phyloP scores from a whole-genome alignment of 2,113 vertebrate genomes.

The Rhinopithecus roxellana region DNA sequence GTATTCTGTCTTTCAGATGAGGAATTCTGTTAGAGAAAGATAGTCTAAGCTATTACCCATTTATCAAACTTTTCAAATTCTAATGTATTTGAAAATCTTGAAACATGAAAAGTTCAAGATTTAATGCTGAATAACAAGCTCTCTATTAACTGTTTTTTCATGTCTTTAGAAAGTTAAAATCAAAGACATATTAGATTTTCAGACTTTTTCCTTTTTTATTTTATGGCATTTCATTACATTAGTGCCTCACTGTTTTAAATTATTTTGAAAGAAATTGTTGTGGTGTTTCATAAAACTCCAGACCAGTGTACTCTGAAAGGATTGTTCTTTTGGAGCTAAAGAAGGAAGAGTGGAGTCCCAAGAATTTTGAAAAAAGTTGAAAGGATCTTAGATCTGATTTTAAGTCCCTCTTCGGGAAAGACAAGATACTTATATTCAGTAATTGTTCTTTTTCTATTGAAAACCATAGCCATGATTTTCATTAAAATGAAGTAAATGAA shows the following conservation, averaged over 20 bases:
- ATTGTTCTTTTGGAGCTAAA: slow-evolving; percentile 29
- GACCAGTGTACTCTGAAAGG: slow-evolving; percentile 26
- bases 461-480: neutral
- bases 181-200: slow-evolving; percentile 45
- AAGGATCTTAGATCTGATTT: slow-evolving; percentile 46
- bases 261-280: slow-evolving; percentile 45
- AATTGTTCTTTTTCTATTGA: slow-evolving; percentile 34
- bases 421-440: slow-evolving; percentile 47
- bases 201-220: neutral
- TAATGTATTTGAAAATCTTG: slow-evolving; percentile 23
- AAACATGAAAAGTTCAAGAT: slow-evolving; percentile 42
- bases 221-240: slow-evolving; percentile 44
- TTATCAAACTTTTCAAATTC: slow-evolving; percentile 66
- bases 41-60: slow-evolving; percentile 44
- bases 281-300: slow-evolving; percentile 45
- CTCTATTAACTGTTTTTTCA: neutral
- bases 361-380: slow-evolving; percentile 45
- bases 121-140: slow-evolving; percentile 49
- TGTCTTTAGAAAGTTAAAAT: slow-evolving; percentile 61
- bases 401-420: slow-evolving; percentile 37
- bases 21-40: slow-evolving; percentile 24
- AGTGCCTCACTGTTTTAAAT: slow-evolving; percentile 46
- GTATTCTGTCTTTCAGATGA: slow-evolving; percentile 51
- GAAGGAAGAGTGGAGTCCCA: slow-evolving; percentile 31
- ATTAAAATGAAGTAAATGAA: slow-evolving; percentile 14